Evolutionary conservation across 2,888 invertebrate genomes (phyloP).

Genomic region (Pyrrhosoma nymphula): DNA sequence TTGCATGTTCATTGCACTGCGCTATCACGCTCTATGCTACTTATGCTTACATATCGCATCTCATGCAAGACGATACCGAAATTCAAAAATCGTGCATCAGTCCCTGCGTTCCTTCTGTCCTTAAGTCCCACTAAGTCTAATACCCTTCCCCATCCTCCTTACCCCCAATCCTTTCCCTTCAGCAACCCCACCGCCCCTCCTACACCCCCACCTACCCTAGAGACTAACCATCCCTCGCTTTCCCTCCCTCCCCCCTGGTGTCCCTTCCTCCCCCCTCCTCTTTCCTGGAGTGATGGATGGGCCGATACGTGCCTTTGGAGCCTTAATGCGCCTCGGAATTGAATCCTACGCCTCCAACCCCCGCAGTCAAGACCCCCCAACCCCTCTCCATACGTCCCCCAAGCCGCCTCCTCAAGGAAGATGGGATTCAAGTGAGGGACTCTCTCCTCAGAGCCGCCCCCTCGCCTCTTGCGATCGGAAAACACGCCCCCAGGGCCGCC

Average conservation of each 20-base stretch:
- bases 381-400: not conserved
- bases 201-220: not conserved
- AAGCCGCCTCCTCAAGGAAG: not conserved
- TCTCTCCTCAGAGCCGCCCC: not conserved
- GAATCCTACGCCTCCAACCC: constrained; percentile 40
- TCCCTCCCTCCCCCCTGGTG: not conserved
- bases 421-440: constrained; percentile 46
- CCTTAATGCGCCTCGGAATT: constrained; percentile 62
- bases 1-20: no score
- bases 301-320: constrained; percentile 48
- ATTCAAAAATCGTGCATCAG: no score
- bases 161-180: not conserved
- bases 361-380: not conserved
- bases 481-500: constrained; percentile 41
- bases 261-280: not conserved
- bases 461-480: constrained; percentile 37
- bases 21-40: no score
- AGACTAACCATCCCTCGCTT: not conserved
- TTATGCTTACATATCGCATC: no score
- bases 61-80: no score
- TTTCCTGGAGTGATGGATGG: constrained; percentile 49
- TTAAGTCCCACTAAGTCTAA: no score
- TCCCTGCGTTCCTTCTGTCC: no score
- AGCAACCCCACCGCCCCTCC: not conserved
- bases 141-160: no score